Conservation (phyloP, 2,888 invertebrate genomes). For the Melinopterus prodromus region DNA sequence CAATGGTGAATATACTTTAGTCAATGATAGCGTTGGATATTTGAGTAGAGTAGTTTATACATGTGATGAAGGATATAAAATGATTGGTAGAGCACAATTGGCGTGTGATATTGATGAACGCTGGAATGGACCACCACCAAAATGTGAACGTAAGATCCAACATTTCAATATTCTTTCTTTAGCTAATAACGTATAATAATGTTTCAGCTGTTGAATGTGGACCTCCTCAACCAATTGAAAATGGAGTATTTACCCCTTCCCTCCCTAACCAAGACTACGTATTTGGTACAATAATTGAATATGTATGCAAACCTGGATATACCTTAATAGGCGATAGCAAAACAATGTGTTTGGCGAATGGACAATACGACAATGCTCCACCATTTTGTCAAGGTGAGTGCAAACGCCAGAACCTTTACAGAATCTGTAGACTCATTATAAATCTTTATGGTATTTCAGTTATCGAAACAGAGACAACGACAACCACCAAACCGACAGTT, state of each 20-base stretch:
- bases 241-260: slow-evolving; percentile 65
- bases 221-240: slow-evolving; percentile 70
- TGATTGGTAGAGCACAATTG: slow-evolving; percentile 83
- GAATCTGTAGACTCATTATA: background rate
- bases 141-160: slow-evolving; percentile 76
- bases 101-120: slow-evolving; percentile 92
- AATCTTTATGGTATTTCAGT: background rate
- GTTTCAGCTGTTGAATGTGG: slow-evolving; percentile 76
- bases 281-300: slow-evolving; percentile 79
- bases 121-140: slow-evolving; percentile 93
- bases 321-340: slow-evolving; percentile 72
- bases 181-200: slow-evolving; percentile 26
- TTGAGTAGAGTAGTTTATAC: slow-evolving; percentile 85
- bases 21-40: slow-evolving; percentile 89
- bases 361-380: slow-evolving; percentile 79
- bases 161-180: background rate
- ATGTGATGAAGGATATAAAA: slow-evolving; percentile 85
- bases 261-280: slow-evolving; percentile 63
- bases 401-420: no score
- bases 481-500: slow-evolving; percentile 42
- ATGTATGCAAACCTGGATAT: slow-evolving; percentile 76
- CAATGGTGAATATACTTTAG: slow-evolving; percentile 80
- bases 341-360: slow-evolving; percentile 76
- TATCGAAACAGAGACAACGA: slow-evolving; percentile 26
- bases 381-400: slow-evolving; percentile 69